phyloP scores from a whole-genome alignment of 2,113 vertebrate species.

The Serinus canaria region DNA sequence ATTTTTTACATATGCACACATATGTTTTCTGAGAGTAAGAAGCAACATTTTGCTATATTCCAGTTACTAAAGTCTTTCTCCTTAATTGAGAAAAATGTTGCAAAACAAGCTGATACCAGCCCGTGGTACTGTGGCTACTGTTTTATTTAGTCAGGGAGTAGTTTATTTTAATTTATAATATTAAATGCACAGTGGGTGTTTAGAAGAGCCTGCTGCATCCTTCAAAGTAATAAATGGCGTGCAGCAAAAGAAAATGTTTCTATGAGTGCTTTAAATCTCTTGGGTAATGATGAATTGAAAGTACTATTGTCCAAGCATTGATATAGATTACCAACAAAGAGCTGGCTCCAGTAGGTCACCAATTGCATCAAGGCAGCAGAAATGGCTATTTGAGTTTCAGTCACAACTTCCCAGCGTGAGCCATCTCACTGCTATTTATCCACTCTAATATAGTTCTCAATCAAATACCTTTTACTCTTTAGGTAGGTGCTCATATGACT shows the following conservation, averaged over 20 bases:
- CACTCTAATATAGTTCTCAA: conserved; percentile 60
- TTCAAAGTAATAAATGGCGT: conserved; percentile 36
- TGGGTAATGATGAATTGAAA: conserved; percentile 44
- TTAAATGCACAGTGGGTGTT: conserved; percentile 38
- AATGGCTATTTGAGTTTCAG: conserved; percentile 49
- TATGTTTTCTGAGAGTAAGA: background rate
- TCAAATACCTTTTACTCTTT: conserved; percentile 55
- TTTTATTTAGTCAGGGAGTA: conserved; percentile 27
- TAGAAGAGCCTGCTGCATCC: conserved; percentile 1
- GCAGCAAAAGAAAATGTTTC: conserved; percentile 35
- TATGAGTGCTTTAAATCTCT: conserved; percentile 61
- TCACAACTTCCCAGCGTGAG: conserved; percentile 33
- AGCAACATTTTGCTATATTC: background rate
- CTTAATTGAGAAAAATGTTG: conserved; percentile 50
- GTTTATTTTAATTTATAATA: conserved; percentile 66
- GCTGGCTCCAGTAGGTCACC: conserved; percentile 49
- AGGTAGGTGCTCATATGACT: conserved; percentile 21
- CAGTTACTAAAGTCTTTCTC: background rate
- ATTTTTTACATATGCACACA: background rate
- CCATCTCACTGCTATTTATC: conserved; percentile 58
- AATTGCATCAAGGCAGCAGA: conserved; percentile 45
- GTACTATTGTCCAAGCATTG: background rate
- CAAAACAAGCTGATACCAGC: conserved; percentile 28
- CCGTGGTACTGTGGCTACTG: background rate
- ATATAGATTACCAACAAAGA: conserved; percentile 52